These are phyloP conservation scores for Agapornis canus DNA, from an alignment of 2,797 vertebrate genomes.

Conservation along the genomic window DNA sequence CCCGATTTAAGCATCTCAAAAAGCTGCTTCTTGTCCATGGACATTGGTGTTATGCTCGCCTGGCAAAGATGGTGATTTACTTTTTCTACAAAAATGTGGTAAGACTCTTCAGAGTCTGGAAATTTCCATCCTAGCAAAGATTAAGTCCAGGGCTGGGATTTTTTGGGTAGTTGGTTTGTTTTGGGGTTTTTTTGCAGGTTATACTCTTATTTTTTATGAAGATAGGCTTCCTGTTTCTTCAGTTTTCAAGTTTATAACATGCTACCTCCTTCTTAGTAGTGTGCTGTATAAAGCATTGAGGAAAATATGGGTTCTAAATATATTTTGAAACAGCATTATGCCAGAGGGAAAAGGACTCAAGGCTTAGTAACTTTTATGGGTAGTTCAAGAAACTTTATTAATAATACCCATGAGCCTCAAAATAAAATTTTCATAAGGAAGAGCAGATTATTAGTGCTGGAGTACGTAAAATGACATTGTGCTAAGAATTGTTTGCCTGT, in stretches of 20 bases:
- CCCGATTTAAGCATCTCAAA: slow-evolving; percentile 91
- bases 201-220: not conserved
- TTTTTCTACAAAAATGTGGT: slow-evolving; percentile 99
- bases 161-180: rapidly evolving
- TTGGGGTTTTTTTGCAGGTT: not conserved
- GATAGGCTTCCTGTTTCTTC: not conserved
- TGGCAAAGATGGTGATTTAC: slow-evolving; percentile 94
- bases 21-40: slow-evolving; percentile 93
- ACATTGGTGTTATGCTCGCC: slow-evolving; percentile 91
- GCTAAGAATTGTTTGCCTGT: not conserved
- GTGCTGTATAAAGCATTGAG: not conserved
- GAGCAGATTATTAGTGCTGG: not conserved
- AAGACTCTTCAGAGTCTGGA: slow-evolving; percentile 37
- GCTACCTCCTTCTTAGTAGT: not conserved
- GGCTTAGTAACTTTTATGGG: not conserved
- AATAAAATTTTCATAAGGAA: slow-evolving; percentile 48
- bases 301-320: not conserved
- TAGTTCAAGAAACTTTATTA: slow-evolving; percentile 38
- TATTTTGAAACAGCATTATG: not conserved
- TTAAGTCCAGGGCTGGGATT: not conserved
- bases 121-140: not conserved
- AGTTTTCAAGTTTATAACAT: not conserved
- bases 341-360: not conserved
- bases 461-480: not conserved
- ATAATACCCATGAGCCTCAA: slow-evolving; percentile 24